These are phyloP conservation scores for Globia sparganii DNA, from an alignment of 2,888 invertebrate genomes.

Conservation along the genomic window DNA sequence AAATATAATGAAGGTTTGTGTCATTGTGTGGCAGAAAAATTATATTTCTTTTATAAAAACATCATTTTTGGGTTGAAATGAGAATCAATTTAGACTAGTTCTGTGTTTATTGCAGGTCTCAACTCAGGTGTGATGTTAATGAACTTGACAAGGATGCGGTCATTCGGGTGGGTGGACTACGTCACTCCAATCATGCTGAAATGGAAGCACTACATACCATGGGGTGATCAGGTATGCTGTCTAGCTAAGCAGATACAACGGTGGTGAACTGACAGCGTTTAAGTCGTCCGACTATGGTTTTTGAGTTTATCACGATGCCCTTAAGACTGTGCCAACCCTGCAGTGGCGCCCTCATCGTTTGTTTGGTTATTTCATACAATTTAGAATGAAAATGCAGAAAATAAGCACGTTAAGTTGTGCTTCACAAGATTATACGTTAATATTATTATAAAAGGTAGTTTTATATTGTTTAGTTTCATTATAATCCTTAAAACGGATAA, in stretches of 20 bases:
- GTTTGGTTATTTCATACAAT: no score
- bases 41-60: background rate
- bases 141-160: constrained; percentile 97
- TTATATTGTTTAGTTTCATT: no score
- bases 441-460: no score
- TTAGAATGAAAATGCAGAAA: no score
- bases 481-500: no score
- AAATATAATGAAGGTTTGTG: no score
- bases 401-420: no score
- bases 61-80: background rate
- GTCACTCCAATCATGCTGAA: constrained; percentile 95
- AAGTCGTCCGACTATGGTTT: background rate
- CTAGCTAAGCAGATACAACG: background rate
- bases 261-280: background rate
- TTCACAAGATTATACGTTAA: no score
- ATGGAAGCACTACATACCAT: constrained; percentile 96
- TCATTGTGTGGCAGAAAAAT: background rate
- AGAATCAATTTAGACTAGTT: background rate
- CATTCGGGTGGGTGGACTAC: constrained; percentile 96
- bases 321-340: no score
- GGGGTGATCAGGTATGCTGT: constrained; percentile 97
- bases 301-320: background rate
- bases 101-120: constrained; percentile 91
- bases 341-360: no score
- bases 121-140: constrained; percentile 99